Evolutionary conservation across 2,888 invertebrate genomes (phyloP), one percentile per base, ranked within the genome.

Genomic region (Phragmatobia fuliginosa): DNA sequence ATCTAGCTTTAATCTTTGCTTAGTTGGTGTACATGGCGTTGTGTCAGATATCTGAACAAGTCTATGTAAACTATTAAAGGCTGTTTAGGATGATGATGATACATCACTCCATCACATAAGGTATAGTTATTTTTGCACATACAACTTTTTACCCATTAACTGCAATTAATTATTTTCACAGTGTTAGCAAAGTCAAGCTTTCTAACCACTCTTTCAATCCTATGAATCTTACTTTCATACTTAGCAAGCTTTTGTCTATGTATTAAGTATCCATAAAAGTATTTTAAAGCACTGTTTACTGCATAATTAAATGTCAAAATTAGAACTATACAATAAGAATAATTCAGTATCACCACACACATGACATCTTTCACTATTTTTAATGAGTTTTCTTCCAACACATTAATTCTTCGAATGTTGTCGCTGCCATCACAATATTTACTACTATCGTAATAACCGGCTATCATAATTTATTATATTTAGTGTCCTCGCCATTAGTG

Each of bases 391-490:
- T 74, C 68, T 76, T 72, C 71, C 78, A 71, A 77, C 72, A 66
- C 69, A 75, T 66, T 52, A 74, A 74, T 79, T 74, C 78, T 73
- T 73, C 74, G 70, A 78, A 74, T 78, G 77, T 77, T 81, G 80
- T 76, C 76, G 74, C 72, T 65, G 69, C 69, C 73, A 77, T 77
- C 77, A 77, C 72, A 77, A 78, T 79, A 77, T 84, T 85, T 81
- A 84, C 83, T 78, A 81, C 79, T 86, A 85, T 81, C 78, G 78
- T 74, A 86, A 87, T 85, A 84, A 83, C 82, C 85, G 86, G 87
- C 86, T 89, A 88, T 90, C 90, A 91, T 91, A 91, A 91, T 88
- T 91, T 86, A 85, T 80, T 85, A 83, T 10, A 14, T 38, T 38
- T 38, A 84, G 28, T 87, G 89, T 88, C 88, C 86, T 80, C 81